Percentiles rank a stretch among this genome's conserved stretches.
Evolutionary conservation across 2,113 vertebrate species (phyloP).

Genomic region (Amphilophus citrinellus): DNA sequence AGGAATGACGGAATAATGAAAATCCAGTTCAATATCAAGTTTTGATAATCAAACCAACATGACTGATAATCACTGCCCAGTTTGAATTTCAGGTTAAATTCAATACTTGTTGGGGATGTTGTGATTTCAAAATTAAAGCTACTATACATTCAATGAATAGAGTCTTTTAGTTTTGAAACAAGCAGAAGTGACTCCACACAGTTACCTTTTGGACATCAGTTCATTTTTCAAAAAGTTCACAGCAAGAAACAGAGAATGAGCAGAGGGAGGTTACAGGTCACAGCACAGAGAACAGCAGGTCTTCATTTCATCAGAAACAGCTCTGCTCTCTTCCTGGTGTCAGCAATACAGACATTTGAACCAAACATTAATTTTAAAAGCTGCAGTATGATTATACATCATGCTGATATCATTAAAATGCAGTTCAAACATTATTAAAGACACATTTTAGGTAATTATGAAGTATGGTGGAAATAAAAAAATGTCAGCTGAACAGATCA

Average conservation of each 20-base stretch:
- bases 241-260: constrained; percentile 20
- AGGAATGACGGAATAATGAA: neutral
- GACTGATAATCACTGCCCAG: neutral
- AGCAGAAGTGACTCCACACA: neutral
- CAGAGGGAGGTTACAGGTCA: constrained; percentile 3
- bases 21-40: neutral
- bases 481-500: neutral
- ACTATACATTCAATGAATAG: neutral
- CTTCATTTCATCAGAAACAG: neutral
- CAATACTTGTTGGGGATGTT: neutral
- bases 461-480: neutral
- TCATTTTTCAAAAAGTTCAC: constrained; percentile 4
- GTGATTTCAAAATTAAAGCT: neutral
- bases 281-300: constrained; percentile 1
- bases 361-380: neutral
- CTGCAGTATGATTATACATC: neutral
- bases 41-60: neutral
- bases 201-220: neutral
- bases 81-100: neutral
- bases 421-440: neutral
- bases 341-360: neutral
- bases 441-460: too few relatives aligned
- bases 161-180: neutral
- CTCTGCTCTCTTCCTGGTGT: neutral
- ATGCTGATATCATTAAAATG: neutral